These are phyloP conservation scores for Oreochromis niloticus DNA, from an alignment of 2,113 vertebrate species.

Conservation along the genomic window DNA sequence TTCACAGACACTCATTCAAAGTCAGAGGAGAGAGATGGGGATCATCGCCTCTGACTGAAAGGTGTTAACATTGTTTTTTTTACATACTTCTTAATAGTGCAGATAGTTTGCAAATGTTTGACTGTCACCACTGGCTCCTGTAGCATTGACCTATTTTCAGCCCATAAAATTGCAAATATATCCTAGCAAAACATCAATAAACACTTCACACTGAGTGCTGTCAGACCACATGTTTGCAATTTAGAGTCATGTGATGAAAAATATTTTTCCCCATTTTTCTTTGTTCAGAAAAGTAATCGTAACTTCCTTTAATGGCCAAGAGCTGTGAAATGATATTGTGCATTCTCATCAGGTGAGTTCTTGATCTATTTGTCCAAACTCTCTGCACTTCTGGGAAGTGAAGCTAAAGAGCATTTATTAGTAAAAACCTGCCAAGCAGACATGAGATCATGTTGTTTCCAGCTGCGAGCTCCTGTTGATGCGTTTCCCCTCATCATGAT, in stretches of 20 bases:
- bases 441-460: not conserved
- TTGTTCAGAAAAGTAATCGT: not conserved
- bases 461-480: not conserved
- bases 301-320: not conserved
- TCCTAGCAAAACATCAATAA: not conserved
- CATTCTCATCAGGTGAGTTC: not conserved
- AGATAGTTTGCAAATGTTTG: not conserved
- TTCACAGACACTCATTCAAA: not conserved
- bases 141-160: not conserved
- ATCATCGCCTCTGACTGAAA: not conserved
- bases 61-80: not conserved
- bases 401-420: not conserved
- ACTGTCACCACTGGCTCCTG: not conserved
- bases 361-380: not conserved
- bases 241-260: not conserved
- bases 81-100: not conserved
- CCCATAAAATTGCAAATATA: not conserved
- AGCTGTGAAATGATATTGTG: not conserved
- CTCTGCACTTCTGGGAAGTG: not conserved
- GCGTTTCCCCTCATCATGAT: not conserved
- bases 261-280: not conserved
- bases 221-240: not conserved
- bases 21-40: not conserved
- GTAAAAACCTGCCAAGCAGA: not conserved
- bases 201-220: not conserved